Evolutionary conservation across 2,797 vertebrate genomes (phyloP).

Genomic region (Euthynnus affinis): DNA sequence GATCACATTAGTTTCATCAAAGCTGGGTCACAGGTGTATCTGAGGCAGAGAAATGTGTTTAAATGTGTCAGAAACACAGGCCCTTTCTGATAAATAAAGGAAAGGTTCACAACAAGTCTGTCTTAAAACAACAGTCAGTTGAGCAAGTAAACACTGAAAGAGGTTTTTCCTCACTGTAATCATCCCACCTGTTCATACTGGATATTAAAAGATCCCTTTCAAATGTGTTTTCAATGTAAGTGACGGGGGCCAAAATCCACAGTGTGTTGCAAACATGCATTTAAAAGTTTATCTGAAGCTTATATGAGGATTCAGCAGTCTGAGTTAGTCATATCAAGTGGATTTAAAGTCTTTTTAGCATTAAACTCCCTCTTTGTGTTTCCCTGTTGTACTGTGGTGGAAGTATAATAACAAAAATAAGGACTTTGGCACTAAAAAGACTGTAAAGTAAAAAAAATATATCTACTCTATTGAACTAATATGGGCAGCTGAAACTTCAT

Average conservation of each 20-base stretch:
- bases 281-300: too few species aligned
- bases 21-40: constrained; percentile 12
- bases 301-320: too few species aligned
- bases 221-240: neutral
- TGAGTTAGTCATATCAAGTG: neutral
- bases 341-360: neutral
- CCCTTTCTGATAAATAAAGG: neutral
- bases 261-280: neutral
- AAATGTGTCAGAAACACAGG: constrained; percentile 1
- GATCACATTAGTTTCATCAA: neutral
- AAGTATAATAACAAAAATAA: neutral
- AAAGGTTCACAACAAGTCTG: neutral
- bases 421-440: neutral
- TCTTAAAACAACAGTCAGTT: too few species aligned
- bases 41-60: neutral
- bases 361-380: neutral
- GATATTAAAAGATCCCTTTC: neutral
- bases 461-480: neutral
- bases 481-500: neutral
- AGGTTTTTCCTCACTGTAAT: neutral
- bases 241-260: neutral
- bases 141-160: too few species aligned
- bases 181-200: neutral
- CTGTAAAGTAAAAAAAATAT: too few species aligned
- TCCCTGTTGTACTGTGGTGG: neutral